Evolutionary conservation across 1,140 invertebrate genomes (phyloP).

Genomic region (Ephestia elutella): DNA sequence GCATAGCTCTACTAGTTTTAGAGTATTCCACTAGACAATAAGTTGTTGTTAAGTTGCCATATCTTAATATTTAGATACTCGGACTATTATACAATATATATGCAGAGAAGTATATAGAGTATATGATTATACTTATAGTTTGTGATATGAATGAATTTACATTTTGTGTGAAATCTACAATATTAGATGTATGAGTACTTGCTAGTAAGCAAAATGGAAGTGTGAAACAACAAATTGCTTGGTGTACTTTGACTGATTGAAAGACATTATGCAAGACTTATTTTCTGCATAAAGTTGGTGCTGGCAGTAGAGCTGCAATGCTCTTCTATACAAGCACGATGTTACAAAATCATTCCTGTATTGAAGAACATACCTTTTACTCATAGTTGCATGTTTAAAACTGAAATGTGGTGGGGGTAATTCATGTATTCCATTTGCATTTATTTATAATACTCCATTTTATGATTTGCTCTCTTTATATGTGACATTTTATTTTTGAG

Average conservation of each 20-base stretch:
- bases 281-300: background rate
- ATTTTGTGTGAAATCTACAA: slow-evolving; percentile 62
- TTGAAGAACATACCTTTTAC: no score
- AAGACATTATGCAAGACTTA: background rate
- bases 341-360: no score
- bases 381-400: no score
- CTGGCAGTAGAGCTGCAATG: background rate
- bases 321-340: no score
- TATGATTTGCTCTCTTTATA: background rate
- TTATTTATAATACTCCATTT: slow-evolving; percentile 1
- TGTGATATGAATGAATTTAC: slow-evolving; percentile 70
- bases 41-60: slow-evolving; percentile 70
- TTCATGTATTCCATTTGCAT: background rate
- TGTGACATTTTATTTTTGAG: no score
- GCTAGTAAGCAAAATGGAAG: background rate
- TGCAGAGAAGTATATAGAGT: slow-evolving; percentile 58
- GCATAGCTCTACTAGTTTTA: slow-evolving; percentile 25
- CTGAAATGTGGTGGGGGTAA: no score
- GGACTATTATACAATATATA: slow-evolving; percentile 61
- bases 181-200: slow-evolving; percentile 34
- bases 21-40: slow-evolving; percentile 69
- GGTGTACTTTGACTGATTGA: background rate
- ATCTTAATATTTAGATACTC: slow-evolving; percentile 71
- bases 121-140: slow-evolving; percentile 64
- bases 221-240: background rate